Conservation (phyloP, 2,113 vertebrate genomes). For the Eleginops maclovinus region DNA sequence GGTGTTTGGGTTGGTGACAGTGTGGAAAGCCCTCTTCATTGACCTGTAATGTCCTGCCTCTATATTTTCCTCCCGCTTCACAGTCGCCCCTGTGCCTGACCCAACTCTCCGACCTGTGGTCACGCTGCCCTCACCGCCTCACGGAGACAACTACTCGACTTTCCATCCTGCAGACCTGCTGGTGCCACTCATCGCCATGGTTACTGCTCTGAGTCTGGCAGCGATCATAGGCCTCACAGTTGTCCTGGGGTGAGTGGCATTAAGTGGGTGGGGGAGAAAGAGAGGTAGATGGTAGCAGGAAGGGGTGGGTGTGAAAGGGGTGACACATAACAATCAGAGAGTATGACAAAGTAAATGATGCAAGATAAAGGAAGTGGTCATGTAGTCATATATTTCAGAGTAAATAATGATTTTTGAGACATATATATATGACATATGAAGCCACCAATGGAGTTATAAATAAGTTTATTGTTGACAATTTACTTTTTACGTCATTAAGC, state of each 20-base stretch:
- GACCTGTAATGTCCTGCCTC: neutral
- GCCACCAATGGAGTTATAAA: neutral
- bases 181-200: slow-evolving; percentile 53
- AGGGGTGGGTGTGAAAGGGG: slow-evolving; percentile 17
- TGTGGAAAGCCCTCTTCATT: neutral
- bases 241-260: slow-evolving; percentile 70
- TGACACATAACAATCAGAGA: slow-evolving; percentile 5
- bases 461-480: slow-evolving; percentile 13
- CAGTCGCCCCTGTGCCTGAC: slow-evolving; percentile 65
- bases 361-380: neutral
- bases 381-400: neutral
- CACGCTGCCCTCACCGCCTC: slow-evolving; percentile 61
- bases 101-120: slow-evolving; percentile 32
- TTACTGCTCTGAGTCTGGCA: slow-evolving; percentile 68
- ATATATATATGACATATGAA: neutral
- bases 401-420: neutral
- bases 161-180: slow-evolving; percentile 40
- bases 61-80: slow-evolving; percentile 1
- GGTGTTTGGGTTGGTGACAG: neutral
- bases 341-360: slow-evolving; percentile 7
- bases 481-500: rapidly evolving
- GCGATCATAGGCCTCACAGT: slow-evolving; percentile 62
- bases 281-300: slow-evolving; percentile 11
- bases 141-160: slow-evolving; percentile 28
- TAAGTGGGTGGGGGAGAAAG: slow-evolving; percentile 22